A percentile compares a stretch with the other conserved stretches of the same genome.
These are phyloP conservation scores for Scolopax mira DNA, from an alignment of 2,113 vertebrate species.

Conservation along the genomic window DNA sequence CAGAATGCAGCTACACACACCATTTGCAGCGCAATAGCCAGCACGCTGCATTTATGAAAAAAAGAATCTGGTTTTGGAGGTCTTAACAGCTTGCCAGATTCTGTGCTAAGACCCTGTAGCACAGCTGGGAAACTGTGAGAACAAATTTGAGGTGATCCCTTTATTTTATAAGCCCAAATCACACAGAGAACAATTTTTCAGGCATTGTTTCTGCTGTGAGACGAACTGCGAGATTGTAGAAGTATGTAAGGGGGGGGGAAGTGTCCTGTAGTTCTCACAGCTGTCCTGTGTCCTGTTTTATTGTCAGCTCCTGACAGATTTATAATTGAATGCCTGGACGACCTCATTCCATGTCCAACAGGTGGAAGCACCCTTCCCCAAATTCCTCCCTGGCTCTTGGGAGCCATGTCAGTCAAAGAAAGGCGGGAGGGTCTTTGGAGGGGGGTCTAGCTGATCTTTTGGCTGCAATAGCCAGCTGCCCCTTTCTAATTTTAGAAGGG, in stretches of 20 bases:
- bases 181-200: neutral
- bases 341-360: conserved; percentile 62
- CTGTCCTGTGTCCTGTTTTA: conserved; percentile 31
- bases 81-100: neutral
- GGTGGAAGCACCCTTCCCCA: conserved; percentile 65
- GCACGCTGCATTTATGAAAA: neutral
- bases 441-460: neutral
- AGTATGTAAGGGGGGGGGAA: neutral
- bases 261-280: neutral
- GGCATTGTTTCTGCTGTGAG: neutral
- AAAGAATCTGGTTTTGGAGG: neutral
- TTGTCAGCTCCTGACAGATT: conserved; percentile 57
- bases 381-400: conserved; percentile 60
- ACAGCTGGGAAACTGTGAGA: neutral
- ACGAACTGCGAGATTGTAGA: neutral
- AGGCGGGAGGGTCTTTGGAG: neutral
- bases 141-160: neutral
- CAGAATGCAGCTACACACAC: neutral
- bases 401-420: neutral
- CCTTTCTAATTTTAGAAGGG: conserved; percentile 72
- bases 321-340: conserved; percentile 54
- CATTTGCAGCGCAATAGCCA: neutral
- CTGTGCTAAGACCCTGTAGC: neutral
- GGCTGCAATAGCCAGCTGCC: conserved; percentile 66
- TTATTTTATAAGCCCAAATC: neutral